Evolutionary conservation across 2,888 invertebrate genomes (phyloP).

Genomic region (Drosophila birchii): DNA sequence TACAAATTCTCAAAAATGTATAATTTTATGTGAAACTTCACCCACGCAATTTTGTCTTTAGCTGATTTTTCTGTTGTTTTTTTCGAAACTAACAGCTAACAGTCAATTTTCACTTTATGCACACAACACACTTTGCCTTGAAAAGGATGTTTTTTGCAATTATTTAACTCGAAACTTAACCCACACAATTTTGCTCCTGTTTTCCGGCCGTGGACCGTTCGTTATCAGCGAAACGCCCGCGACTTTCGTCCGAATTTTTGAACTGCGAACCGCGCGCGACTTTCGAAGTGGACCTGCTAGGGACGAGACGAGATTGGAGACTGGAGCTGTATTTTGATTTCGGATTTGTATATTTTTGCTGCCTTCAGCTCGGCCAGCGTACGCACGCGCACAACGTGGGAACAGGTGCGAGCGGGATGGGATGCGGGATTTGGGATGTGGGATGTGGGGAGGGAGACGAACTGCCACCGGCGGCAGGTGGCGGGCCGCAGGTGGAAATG

Average conservation of each 20-base stretch:
- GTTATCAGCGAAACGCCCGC: constrained; percentile 27
- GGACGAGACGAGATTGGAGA: constrained; percentile 60
- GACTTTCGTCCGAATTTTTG: constrained; percentile 25
- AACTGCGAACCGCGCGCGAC: constrained; percentile 31
- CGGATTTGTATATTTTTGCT: constrained; percentile 23
- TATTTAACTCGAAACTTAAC: constrained; percentile 1
- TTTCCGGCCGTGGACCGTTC: background rate
- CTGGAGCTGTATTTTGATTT: constrained; percentile 39
- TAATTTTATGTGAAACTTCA: constrained; percentile 1
- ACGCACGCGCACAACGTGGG: constrained; percentile 67
- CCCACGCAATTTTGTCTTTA: constrained; percentile 8
- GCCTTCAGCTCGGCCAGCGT: constrained; percentile 44
- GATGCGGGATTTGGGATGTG: background rate
- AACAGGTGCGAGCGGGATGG: constrained; percentile 20
- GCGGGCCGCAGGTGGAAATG: background rate
- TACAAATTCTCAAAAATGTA: background rate
- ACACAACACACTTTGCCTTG: constrained; percentile 2
- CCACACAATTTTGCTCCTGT: constrained; percentile 7
- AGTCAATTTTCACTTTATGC: constrained; percentile 29
- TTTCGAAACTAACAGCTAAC: background rate
- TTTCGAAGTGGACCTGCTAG: constrained; percentile 65
- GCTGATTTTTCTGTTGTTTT: background rate
- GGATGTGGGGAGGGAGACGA: constrained; percentile 4
- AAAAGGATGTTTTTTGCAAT: background rate
- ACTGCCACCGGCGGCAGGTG: constrained; percentile 2